Percentiles rank a stretch among this genome's conserved stretches.
These are phyloP conservation scores for Aethina tumida DNA, from an alignment of 1,140 invertebrate genomes.

Conservation along the genomic window DNA sequence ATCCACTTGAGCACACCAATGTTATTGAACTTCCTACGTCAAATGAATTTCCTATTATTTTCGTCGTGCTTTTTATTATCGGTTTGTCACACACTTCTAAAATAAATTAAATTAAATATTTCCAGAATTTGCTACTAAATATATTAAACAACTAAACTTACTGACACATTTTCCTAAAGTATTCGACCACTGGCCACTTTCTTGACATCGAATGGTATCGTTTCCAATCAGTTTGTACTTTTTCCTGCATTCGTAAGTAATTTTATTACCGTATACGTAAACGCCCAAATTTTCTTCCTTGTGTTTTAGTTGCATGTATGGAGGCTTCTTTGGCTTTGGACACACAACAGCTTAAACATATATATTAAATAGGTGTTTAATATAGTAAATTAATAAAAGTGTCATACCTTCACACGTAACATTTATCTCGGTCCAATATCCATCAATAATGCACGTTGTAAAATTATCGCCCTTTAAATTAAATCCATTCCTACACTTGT, in stretches of 20 bases:
- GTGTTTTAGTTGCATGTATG: constrained; percentile 18
- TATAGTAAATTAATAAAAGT: constrained; percentile 4
- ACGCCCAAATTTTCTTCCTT: constrained; percentile 12
- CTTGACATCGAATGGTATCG: constrained; percentile 38
- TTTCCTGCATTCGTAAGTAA: constrained; percentile 39
- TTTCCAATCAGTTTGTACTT: constrained; percentile 43
- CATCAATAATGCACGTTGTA: constrained; percentile 36
- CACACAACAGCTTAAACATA: constrained; percentile 32
- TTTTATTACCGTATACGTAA: constrained; percentile 36
- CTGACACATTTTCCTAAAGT: constrained; percentile 43
- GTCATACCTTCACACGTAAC: constrained; percentile 35
- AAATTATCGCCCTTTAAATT: constrained; percentile 30
- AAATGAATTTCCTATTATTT: no score
- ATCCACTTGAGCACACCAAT: no score
- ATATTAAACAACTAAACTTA: no score
- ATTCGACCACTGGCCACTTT: constrained; percentile 43
- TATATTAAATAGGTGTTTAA: background rate
- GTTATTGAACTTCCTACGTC: no score
- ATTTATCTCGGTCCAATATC: constrained; percentile 37
- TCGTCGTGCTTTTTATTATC: no score
- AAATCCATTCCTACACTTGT: constrained; percentile 39
- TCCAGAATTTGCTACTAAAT: no score
- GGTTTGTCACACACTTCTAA: no score
- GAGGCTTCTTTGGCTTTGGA: constrained; percentile 26
- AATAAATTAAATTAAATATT: no score